Conservation (phyloP, 2,888 invertebrate species). For the Nipponacmea schrenckii region DNA sequence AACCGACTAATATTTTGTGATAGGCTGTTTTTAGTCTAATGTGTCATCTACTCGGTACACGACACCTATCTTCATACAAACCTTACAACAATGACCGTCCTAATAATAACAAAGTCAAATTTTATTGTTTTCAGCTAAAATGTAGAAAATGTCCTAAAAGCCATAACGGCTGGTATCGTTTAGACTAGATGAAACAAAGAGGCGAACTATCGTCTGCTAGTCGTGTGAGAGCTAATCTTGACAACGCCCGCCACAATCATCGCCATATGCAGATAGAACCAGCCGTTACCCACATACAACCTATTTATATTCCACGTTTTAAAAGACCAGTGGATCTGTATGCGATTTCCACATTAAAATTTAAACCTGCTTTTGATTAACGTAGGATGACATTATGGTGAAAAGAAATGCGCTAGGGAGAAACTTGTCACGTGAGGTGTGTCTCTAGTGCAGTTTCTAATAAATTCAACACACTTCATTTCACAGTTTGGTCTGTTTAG, state of each 20-base stretch:
- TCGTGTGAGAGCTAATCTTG: conserved; percentile 8
- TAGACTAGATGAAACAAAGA: conserved; percentile 8
- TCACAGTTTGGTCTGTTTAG: too few relatives aligned
- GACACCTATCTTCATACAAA: conserved; percentile 2
- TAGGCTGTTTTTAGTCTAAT: background rate
- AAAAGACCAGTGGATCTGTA: too few relatives aligned
- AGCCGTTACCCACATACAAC: conserved; percentile 3
- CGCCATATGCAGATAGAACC: conserved; percentile 1
- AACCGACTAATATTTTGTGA: too few relatives aligned
- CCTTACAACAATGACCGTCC: conserved; percentile 5
- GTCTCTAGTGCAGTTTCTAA: too few relatives aligned
- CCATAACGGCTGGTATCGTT: conserved; percentile 9
- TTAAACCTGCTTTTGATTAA: too few relatives aligned
- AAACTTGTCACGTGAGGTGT: too few relatives aligned
- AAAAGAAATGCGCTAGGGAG: too few relatives aligned
- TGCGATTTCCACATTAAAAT: too few relatives aligned
- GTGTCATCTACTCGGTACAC: conserved; percentile 1
- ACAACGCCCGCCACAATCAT: conserved; percentile 6
- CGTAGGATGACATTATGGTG: too few relatives aligned
- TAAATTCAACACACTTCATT: too few relatives aligned
- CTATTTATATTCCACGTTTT: background rate
- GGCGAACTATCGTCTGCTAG: conserved; percentile 1
- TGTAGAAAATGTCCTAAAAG: conserved; percentile 9
- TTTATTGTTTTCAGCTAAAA: conserved; percentile 9
- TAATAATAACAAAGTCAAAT: conserved; percentile 9